Evolutionary conservation across 2,888 invertebrate genomes (phyloP).

Genomic region (Synergus itoensis): DNA sequence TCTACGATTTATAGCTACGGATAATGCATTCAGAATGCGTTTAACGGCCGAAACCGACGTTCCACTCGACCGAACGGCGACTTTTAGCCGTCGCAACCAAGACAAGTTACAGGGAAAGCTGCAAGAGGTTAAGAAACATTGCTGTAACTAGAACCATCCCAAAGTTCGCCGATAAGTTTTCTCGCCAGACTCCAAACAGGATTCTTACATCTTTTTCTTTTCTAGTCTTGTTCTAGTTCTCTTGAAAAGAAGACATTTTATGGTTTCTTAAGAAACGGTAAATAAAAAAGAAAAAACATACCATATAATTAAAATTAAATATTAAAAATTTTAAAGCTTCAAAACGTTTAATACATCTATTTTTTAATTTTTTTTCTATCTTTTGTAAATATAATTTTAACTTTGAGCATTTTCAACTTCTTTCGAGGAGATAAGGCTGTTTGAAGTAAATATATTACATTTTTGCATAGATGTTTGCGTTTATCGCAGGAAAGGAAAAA

Average conservation of each 20-base stretch:
- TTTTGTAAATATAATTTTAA: too few species aligned
- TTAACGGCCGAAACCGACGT: constrained; percentile 68
- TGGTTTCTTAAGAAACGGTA: neutral
- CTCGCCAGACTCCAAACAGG: neutral
- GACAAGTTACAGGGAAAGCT: constrained; percentile 1
- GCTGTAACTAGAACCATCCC: constrained; percentile 3
- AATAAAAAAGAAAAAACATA: neutral
- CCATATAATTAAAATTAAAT: neutral
- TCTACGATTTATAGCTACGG: constrained; percentile 71
- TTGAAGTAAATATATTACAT: neutral
- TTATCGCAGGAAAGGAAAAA: neutral
- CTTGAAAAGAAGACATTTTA: constrained; percentile 3
- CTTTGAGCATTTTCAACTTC: too few species aligned
- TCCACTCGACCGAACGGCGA: constrained; percentile 57
- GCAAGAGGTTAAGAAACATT: constrained; percentile 1
- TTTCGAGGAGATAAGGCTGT: too few species aligned
- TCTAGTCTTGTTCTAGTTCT: neutral
- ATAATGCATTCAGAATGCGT: constrained; percentile 74
- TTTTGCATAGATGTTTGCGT: neutral
- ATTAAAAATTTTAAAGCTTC: neutral
- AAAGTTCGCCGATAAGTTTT: constrained; percentile 2
- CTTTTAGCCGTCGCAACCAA: constrained; percentile 54
- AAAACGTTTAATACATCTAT: too few species aligned
- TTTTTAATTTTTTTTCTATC: too few species aligned
- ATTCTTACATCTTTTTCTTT: neutral